phyloP scores from a whole-genome alignment of 2,113 vertebrate species.

The Thryonomys swinderianus region DNA sequence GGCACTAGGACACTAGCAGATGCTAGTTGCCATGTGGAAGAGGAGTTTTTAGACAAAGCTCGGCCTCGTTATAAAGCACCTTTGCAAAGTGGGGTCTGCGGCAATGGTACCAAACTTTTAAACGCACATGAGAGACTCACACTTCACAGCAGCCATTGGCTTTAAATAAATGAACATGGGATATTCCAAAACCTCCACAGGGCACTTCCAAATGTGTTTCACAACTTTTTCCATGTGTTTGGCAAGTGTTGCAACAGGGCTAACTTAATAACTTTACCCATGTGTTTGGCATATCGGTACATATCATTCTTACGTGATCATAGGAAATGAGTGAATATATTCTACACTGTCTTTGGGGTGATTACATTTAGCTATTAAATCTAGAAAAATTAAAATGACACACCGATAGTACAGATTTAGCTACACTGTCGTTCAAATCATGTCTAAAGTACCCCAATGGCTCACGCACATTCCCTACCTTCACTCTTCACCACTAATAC shows the following conservation, averaged over 20 bases:
- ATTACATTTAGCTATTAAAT: not conserved
- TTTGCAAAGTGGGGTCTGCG: not conserved
- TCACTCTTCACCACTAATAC: not conserved
- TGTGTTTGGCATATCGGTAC: conserved; percentile 46
- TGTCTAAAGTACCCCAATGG: not conserved
- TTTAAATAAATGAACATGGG: not conserved
- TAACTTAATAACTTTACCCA: conserved; percentile 7
- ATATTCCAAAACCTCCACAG: not conserved
- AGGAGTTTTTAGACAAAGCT: not conserved
- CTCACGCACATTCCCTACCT: not conserved
- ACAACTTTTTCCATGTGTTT: conserved; percentile 35
- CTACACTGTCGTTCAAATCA: not conserved
- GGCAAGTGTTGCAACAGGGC: conserved; percentile 27
- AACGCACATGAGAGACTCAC: not conserved
- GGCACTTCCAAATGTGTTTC: conserved; percentile 44
- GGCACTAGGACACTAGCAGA: not conserved
- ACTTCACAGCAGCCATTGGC: not conserved
- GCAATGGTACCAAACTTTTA: not conserved
- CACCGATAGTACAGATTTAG: not conserved
- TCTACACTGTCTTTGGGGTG: conserved; percentile 6
- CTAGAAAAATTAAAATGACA: not conserved
- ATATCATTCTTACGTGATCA: conserved; percentile 11
- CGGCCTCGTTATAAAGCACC: not conserved
- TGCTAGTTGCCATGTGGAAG: not conserved
- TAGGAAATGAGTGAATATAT: conserved; percentile 28